Percentiles rank a stretch among this genome's conserved stretches.
Conservation (phyloP, 2,888 invertebrate species). For the Melieria omissa region DNA sequence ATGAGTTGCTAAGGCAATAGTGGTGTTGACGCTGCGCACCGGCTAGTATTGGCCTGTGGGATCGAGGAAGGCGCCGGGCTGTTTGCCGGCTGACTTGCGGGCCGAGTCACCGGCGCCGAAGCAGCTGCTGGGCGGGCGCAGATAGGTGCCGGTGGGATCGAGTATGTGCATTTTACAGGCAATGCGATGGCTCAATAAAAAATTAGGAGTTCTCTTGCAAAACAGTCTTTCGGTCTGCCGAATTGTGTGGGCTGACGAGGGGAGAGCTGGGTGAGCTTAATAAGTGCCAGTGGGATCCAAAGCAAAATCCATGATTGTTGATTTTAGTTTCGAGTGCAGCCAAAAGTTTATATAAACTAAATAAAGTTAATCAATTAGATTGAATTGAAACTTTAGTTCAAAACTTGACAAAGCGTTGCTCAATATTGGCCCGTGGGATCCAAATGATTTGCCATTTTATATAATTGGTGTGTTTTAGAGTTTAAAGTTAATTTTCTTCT, state of each 20-base stretch:
- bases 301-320: slow-evolving; percentile 57
- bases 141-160: slow-evolving; percentile 66
- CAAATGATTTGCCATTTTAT: slow-evolving; percentile 60
- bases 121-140: slow-evolving; percentile 57
- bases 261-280: slow-evolving; percentile 43
- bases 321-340: background rate
- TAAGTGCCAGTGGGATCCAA: slow-evolving; percentile 66
- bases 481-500: background rate
- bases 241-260: background rate
- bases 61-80: slow-evolving; percentile 52
- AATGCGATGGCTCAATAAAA: slow-evolving; percentile 20
- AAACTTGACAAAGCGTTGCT: background rate
- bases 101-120: slow-evolving; percentile 38
- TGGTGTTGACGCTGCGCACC: slow-evolving; percentile 40
- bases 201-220: slow-evolving; percentile 13
- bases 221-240: background rate
- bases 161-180: slow-evolving; percentile 52
- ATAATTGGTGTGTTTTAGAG: no score
- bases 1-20: slow-evolving; percentile 53
- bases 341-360: no score
- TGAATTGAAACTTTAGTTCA: no score
- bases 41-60: slow-evolving; percentile 65
- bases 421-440: slow-evolving; percentile 67
- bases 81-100: slow-evolving; percentile 25
- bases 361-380: no score